phyloP scores from a whole-genome alignment of 2,888 invertebrate genomes.

The Bedellia somnulentella region DNA sequence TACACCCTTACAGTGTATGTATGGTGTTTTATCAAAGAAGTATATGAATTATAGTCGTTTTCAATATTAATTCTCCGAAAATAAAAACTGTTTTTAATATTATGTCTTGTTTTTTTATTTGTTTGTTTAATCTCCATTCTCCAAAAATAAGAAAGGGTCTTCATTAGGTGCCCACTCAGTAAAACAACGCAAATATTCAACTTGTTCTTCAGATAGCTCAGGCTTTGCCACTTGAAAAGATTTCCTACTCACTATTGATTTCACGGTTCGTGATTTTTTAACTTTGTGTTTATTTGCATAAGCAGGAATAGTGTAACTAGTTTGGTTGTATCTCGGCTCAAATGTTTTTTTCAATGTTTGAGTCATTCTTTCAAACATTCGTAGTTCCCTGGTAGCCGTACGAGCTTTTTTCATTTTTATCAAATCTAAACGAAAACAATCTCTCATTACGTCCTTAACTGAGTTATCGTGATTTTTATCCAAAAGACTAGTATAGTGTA shows the following conservation, averaged over 20 bases:
- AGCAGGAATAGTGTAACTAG: no score
- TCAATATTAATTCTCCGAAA: conserved; percentile 41
- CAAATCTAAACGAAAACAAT: conserved; percentile 51
- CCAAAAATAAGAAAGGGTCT: no score
- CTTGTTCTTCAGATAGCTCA: conserved; percentile 24
- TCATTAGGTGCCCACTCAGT: conserved; percentile 40
- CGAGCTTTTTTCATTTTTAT: conserved; percentile 51
- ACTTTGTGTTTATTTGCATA: no score
- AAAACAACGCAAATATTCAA: conserved; percentile 35
- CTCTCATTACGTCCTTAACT: conserved; percentile 51
- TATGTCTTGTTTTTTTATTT: not conserved
- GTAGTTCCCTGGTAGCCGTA: conserved; percentile 59
- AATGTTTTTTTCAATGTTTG: conserved; percentile 34
- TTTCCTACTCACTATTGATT: no score
- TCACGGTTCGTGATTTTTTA: no score
- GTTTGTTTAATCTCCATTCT: no score
- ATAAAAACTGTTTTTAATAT: conserved; percentile 41
- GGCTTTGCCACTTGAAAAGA: no score
- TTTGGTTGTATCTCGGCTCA: conserved; percentile 21
- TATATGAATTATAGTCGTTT: conserved; percentile 34
- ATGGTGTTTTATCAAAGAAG: conserved; percentile 34
- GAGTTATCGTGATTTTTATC: conserved; percentile 57
- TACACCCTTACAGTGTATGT: no score
- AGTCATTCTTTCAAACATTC: conserved; percentile 46
- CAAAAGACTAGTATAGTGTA: conserved; percentile 45